Evolutionary conservation across 2,113 vertebrate genomes (phyloP).

Genomic region (Calonectris borealis): DNA sequence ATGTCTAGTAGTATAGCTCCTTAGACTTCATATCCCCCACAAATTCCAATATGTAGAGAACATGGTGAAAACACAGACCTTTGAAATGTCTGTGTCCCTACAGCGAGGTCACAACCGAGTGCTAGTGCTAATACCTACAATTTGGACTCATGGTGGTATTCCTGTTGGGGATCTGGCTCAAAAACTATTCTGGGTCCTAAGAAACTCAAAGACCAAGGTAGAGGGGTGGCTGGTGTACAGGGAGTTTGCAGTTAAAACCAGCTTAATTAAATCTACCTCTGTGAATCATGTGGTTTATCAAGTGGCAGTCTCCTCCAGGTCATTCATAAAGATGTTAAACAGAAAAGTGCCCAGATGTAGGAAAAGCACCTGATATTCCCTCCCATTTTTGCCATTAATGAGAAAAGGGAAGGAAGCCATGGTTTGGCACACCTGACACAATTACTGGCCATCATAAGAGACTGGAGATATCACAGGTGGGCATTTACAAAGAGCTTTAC

Average conservation of each 20-base stretch:
- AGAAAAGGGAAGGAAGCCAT: neutral
- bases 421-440: neutral
- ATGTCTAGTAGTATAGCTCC: neutral
- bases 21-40: neutral
- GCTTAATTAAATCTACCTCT: neutral
- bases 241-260: neutral
- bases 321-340: neutral
- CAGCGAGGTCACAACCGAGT: fast-evolving
- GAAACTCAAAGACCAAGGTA: neutral
- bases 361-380: neutral
- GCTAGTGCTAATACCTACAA: neutral
- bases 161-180: neutral
- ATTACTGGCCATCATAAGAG: neutral
- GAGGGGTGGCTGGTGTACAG: neutral
- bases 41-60: neutral
- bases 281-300: neutral
- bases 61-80: neutral
- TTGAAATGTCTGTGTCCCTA: neutral
- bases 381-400: neutral
- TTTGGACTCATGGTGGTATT: neutral
- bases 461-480: neutral
- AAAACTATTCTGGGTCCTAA: neutral
- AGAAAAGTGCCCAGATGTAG: neutral
- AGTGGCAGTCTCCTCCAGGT: neutral
- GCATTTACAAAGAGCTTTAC: neutral